phyloP scores from a whole-genome alignment of 2,888 invertebrate species.

The Cantharis lateralis region DNA sequence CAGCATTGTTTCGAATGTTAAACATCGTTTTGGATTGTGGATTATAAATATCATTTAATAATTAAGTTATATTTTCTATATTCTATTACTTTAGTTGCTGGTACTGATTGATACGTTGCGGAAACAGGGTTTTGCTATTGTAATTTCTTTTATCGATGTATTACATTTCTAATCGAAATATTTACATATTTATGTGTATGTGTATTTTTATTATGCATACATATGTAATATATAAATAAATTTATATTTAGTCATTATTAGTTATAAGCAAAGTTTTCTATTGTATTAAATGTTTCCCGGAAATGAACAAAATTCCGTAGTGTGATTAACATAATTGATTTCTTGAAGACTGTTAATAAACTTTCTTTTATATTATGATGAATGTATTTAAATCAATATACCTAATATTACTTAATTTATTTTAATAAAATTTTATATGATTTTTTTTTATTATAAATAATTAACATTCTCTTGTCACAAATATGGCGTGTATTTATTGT shows the following conservation, averaged over 20 bases:
- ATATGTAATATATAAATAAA: slow-evolving; percentile 10
- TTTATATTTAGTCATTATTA: slow-evolving; percentile 28
- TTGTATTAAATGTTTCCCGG: slow-evolving; percentile 28
- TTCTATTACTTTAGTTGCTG: slow-evolving; percentile 22
- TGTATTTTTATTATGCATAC: background rate
- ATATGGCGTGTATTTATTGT: background rate
- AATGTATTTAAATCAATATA: background rate
- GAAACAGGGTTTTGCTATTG: slow-evolving; percentile 32
- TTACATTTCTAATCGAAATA: slow-evolving; percentile 16
- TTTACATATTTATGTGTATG: background rate
- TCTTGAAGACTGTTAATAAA: slow-evolving; percentile 39
- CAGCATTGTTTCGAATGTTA: slow-evolving; percentile 13
- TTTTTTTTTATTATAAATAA: background rate
- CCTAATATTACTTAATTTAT: background rate
- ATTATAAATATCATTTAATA: slow-evolving; percentile 15
- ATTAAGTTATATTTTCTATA: slow-evolving; percentile 14
- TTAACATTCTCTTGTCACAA: background rate
- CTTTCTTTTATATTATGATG: slow-evolving; percentile 31
- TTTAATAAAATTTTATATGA: background rate
- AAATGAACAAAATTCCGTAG: slow-evolving; percentile 30
- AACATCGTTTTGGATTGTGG: slow-evolving; percentile 13
- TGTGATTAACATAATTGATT: slow-evolving; percentile 25
- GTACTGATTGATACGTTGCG: slow-evolving; percentile 27
- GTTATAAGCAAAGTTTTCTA: slow-evolving; percentile 28
- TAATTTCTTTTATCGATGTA: slow-evolving; percentile 15